Conservation (phyloP, 2,888 invertebrate genomes). For the Dioctria rufipes region DNA sequence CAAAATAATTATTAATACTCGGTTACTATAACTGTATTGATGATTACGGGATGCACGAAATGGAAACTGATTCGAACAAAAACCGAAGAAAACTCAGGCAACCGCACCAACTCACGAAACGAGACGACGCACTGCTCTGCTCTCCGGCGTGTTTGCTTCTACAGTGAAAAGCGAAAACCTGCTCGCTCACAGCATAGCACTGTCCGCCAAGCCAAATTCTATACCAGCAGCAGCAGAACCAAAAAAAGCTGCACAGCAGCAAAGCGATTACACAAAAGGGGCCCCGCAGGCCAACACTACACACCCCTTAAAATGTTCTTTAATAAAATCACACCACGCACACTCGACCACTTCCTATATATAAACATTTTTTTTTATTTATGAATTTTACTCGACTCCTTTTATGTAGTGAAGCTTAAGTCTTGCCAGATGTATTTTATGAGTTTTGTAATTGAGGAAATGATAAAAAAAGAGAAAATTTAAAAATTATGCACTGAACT, state of each 20-base stretch:
- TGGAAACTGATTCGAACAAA: constrained; percentile 50
- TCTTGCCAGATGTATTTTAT: too few relatives aligned
- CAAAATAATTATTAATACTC: constrained; percentile 24
- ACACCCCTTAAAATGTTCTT: background rate
- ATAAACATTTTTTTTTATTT: background rate
- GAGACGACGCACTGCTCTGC: constrained; percentile 62
- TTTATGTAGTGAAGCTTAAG: too few relatives aligned
- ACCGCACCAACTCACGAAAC: constrained; percentile 61
- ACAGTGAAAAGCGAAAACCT: constrained; percentile 16
- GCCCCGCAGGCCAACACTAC: background rate
- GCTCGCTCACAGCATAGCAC: background rate
- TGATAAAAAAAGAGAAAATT: too few relatives aligned
- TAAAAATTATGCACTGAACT: too few relatives aligned
- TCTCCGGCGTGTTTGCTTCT: constrained; percentile 52
- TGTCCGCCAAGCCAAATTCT: background rate
- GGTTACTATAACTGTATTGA: constrained; percentile 2
- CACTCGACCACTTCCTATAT: constrained; percentile 20
- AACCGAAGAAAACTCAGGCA: constrained; percentile 57
- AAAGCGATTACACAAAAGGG: background rate
- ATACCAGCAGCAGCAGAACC: background rate
- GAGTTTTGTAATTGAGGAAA: too few relatives aligned
- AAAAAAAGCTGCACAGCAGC: background rate
- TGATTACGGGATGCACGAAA: constrained; percentile 39
- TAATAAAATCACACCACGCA: background rate
- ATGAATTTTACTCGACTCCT: too few relatives aligned